Conservation (phyloP, 2,888 invertebrate genomes). For the Agriopis leucophaearia region DNA sequence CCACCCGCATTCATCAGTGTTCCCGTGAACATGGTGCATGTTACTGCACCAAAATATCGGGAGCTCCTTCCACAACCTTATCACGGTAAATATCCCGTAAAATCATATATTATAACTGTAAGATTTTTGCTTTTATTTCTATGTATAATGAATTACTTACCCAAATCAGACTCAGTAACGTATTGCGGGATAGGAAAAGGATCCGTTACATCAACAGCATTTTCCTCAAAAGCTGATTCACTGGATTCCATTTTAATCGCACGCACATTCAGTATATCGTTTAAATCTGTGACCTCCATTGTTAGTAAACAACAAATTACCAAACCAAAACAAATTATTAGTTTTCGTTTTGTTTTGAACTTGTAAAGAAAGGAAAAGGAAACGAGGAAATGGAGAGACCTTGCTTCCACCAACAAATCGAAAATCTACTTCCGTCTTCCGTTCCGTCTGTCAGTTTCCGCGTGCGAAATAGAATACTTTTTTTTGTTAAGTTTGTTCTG, state of each 20-base stretch:
- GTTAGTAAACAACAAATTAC: conserved; percentile 32
- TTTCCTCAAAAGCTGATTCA: conserved; percentile 68
- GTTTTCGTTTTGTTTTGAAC: conserved; percentile 36
- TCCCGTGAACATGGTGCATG: too few relatives aligned
- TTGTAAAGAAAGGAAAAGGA: conserved; percentile 58
- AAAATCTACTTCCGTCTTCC: conserved; percentile 77
- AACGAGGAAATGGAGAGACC: conserved; percentile 73
- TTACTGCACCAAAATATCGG: too few relatives aligned
- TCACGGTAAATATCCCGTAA: too few relatives aligned
- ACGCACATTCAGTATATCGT: conserved; percentile 74
- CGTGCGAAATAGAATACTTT: background rate
- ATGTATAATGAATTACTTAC: conserved; percentile 56
- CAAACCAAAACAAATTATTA: background rate
- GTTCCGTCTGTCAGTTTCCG: conserved; percentile 39
- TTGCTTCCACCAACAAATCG: conserved; percentile 46
- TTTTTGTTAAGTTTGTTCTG: too few relatives aligned
- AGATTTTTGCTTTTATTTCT: background rate
- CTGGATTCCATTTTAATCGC: conserved; percentile 78
- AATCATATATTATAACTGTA: too few relatives aligned
- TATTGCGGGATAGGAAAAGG: conserved; percentile 77
- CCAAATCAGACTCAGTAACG: conserved; percentile 80
- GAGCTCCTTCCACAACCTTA: too few relatives aligned
- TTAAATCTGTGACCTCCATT: conserved; percentile 80
- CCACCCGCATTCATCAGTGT: too few relatives aligned
- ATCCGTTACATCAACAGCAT: conserved; percentile 64